Conservation (phyloP, 2,888 invertebrate species). For the Drosophila cyrtoloma region DNA sequence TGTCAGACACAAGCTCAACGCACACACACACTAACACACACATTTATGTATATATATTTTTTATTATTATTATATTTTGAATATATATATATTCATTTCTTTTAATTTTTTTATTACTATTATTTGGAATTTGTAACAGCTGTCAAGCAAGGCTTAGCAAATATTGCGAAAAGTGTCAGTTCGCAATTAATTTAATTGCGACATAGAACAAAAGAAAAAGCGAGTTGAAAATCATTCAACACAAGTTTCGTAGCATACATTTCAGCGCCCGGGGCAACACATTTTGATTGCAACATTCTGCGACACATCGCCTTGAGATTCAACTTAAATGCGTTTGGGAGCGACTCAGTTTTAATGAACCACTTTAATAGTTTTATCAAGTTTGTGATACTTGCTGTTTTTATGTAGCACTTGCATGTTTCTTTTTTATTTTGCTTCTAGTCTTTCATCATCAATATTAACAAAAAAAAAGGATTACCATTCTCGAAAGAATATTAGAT, state of each 20-base stretch:
- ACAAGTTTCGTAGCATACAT: conserved; percentile 26
- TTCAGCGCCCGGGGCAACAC: conserved; percentile 4
- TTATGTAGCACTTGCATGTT: neutral
- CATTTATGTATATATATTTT: neutral
- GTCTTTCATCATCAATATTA: neutral
- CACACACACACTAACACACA: conserved; percentile 6
- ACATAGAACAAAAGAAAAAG: neutral
- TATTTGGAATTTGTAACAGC: conserved; percentile 36
- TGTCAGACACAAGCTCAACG: conserved; percentile 2
- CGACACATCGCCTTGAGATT: conserved; percentile 9
- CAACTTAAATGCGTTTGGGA: conserved; percentile 3
- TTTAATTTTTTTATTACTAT: neutral
- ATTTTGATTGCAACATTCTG: conserved; percentile 2
- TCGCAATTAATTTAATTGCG: conserved; percentile 9
- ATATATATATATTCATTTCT: neutral
- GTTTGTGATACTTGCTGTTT: neutral
- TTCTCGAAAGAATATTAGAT: neutral
- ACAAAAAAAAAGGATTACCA: neutral
- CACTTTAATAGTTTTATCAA: conserved; percentile 2
- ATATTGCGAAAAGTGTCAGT: neutral
- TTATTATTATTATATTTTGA: neutral
- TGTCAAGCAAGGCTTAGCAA: conserved; percentile 16
- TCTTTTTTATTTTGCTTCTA: neutral
- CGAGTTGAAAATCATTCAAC: neutral
- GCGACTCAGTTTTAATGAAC: neutral